phyloP scores from a whole-genome alignment of 1,140 invertebrate species.

The Chrysopa pallens region DNA sequence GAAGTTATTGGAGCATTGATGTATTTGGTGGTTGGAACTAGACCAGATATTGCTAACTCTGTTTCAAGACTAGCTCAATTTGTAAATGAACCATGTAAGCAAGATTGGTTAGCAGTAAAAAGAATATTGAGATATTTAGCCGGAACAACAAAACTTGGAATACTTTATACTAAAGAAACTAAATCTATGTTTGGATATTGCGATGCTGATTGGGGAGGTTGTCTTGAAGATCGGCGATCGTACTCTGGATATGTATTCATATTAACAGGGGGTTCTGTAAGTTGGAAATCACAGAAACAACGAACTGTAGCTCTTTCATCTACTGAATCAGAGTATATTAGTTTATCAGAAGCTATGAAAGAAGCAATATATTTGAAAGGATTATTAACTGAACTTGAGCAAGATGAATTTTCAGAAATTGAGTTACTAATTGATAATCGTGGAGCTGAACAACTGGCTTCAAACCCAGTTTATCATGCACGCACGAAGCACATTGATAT shows the following conservation, averaged over 20 bases:
- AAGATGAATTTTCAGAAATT: neutral
- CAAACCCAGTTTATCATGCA: too few relatives aligned
- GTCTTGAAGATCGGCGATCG: constrained; percentile 14
- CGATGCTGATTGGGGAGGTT: constrained; percentile 21
- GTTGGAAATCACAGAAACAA: constrained; percentile 18
- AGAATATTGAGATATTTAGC: constrained; percentile 22
- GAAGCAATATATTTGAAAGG: constrained; percentile 12
- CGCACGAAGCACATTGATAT: too few relatives aligned
- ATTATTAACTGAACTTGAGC: constrained; percentile 9
- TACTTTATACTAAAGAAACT: too few relatives aligned
- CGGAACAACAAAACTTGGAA: constrained; percentile 13
- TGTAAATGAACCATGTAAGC: neutral
- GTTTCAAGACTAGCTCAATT: too few relatives aligned
- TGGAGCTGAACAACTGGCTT: constrained; percentile 16
- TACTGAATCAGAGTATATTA: constrained; percentile 23
- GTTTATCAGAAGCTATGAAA: constrained; percentile 12
- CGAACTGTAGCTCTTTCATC: constrained; percentile 17
- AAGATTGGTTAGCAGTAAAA: constrained; percentile 19
- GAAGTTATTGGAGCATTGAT: too few relatives aligned
- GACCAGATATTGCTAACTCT: too few relatives aligned
- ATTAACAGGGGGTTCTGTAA: constrained; percentile 11
- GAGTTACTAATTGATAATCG: constrained; percentile 18
- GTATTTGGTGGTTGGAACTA: too few relatives aligned
- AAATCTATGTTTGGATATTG: constrained; percentile 8
- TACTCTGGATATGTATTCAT: constrained; percentile 20